Base-by-base conservation (phyloP, 2,888 invertebrate species). In the Choreutis nemorana region DNA sequence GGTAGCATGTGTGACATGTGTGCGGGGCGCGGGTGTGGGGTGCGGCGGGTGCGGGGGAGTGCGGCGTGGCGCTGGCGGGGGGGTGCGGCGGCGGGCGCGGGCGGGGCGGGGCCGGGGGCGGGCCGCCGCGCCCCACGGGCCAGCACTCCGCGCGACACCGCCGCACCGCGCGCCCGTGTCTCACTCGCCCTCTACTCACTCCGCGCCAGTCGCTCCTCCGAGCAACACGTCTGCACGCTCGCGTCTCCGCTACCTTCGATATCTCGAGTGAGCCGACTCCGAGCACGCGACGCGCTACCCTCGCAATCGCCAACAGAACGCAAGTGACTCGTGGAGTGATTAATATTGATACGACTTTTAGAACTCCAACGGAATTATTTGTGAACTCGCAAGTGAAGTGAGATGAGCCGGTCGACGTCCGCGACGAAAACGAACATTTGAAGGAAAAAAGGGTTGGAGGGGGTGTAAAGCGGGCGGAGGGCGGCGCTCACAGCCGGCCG, bases 401-500 rank as follows among this genome's bases (percentile, higher is more conserved):
- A 55, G 50, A 65, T 72, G 67, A 60, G 45, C 57, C 54, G 50
- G 59, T 51, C 50, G 53, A 48, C 44, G 53, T 62, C 61, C 63
- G 57, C 60, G 58, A 55, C 18, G 51, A 62, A 62, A 59, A 50
- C 58, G 50, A 62, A 50, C 59, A 46, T 58, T 56, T 68, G 60
- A 72, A 57, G 59, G 54, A 53, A 53, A 63, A 70, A 72, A 71
- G 72, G 70, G 73, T 70, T 66, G 66, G 61, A 60, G 66, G 59
- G 59, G 61, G 63, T 57, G 51, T 45, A 46, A 50, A 55, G 58
- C 63, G 60, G 63, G 64, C 61, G 63, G 62, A 65, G 64, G 67
- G 65, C 71, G 68, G 66, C 57, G 62, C 65, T 70, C 67, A 70
- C 66, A 64, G 57, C 65, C 71, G 71, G 70, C 61, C 42, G 41